Base-by-base conservation (phyloP, 2,888 invertebrate genomes). In the Lordiphosa andalusiaca region DNA sequence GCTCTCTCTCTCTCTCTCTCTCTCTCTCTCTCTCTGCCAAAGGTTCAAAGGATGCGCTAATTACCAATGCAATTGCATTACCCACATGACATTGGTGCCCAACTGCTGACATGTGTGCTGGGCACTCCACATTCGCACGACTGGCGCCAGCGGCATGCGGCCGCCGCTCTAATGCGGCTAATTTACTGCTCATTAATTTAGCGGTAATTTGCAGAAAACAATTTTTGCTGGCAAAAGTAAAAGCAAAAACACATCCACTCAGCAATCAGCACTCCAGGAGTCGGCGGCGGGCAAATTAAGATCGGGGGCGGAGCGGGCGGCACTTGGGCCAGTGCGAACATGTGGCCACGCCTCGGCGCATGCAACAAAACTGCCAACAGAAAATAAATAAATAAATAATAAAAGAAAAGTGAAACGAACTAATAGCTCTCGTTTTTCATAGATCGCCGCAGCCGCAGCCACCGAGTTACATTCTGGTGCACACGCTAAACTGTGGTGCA, bases 331-430 rank as follows among this genome's bases (percentile, higher is more conserved):
- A 25, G 36, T 21, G 60, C 39, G 51, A 39, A 53, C 49, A 64
- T 54, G 60, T 50, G 63, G 62, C 56, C 73, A 80, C 62, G 70
- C 73, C 76, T 70, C 71, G 68, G 44, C 73, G 76, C 61, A 58
- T 58, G 53, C 55, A 63, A 41, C 73, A 74, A 68, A 67, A 59
- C 61, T 64, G 54, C 63, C 60, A 51, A 40, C 37, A 38, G 54
- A 50, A 66, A 44, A 67, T 66, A 69, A 67, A 66, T 78, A 65
- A 66, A 58, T 65, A 83, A 77, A 73, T 69, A 76, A 70, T 65
- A 85, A 80, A 85, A 73, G 81, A 80, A 85, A 82, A 82, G 84
- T 83, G 85, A 82, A 82, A 81, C 81, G 74, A 75, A 65, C 72
- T 66, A 72, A 70, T 82, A 85, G 85, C 85, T 82, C 85, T 82